These are phyloP conservation scores for Mactra quadrangularis DNA, from an alignment of 1,140 invertebrate species.

Conservation along the genomic window DNA sequence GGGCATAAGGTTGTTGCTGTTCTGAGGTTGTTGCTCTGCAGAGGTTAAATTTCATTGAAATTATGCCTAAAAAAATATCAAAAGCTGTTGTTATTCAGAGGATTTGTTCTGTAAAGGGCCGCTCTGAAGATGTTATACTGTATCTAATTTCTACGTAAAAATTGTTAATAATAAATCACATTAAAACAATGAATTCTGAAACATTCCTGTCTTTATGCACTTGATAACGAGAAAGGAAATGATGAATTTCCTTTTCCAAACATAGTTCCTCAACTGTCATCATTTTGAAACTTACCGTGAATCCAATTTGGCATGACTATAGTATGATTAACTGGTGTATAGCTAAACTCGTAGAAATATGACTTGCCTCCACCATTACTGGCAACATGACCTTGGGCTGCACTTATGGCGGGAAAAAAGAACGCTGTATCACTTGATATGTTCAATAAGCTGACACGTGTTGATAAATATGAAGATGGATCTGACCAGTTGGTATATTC, in stretches of 20 bases:
- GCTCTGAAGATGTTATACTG: no score
- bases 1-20: no score
- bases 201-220: background rate
- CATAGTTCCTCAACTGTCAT: background rate
- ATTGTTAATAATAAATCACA: no score
- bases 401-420: background rate
- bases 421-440: slow-evolving; percentile 13
- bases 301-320: slow-evolving; percentile 14
- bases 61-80: no score
- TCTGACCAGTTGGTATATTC: slow-evolving; percentile 28
- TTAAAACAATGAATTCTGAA: no score
- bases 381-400: background rate
- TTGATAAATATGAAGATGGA: background rate
- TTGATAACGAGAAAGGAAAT: background rate
- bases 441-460: background rate
- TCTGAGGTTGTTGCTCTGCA: no score
- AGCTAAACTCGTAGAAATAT: slow-evolving; percentile 22
- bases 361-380: background rate
- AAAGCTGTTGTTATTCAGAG: no score
- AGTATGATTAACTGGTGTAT: background rate
- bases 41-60: no score
- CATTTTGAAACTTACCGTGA: slow-evolving; percentile 10
- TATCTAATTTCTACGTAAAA: no score
- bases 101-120: no score
- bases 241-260: background rate